phyloP scores from a whole-genome alignment of 1,140 invertebrate genomes.

The Apis laboriosa region DNA sequence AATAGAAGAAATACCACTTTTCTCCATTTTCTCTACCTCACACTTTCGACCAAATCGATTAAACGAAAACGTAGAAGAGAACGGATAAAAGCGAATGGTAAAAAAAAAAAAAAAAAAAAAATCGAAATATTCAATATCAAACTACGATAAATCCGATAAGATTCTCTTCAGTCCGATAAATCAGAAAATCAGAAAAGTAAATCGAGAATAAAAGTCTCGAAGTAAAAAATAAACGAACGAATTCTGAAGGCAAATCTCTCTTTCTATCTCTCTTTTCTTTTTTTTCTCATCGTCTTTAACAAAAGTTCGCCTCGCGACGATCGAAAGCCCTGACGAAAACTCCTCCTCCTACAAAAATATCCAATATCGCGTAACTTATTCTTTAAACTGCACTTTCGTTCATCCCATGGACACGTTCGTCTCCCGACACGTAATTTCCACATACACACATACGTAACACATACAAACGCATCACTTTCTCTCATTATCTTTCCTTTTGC shows the following conservation, averaged over 20 bases:
- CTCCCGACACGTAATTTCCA: too few species aligned
- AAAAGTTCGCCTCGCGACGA: neutral
- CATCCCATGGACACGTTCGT: constrained; percentile 1
- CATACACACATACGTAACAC: neutral
- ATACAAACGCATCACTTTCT: constrained; percentile 51
- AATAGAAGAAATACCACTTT: too few species aligned
- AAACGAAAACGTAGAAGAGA: neutral
- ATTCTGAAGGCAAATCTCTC: neutral
- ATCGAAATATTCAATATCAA: neutral
- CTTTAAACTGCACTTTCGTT: constrained; percentile 18
- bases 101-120: neutral
- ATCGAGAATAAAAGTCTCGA: neutral
- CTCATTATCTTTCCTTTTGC: constrained; percentile 53
- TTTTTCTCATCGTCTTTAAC: too few species aligned
- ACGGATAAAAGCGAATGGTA: neutral
- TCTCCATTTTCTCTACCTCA: neutral
- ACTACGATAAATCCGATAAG: neutral
- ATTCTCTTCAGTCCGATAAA: neutral
- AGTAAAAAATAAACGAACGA: neutral
- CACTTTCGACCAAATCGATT: neutral
- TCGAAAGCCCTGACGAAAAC: constrained; percentile 25
- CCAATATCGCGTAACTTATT: constrained; percentile 20
- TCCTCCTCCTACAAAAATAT: constrained; percentile 26
- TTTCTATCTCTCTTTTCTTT: too few species aligned
- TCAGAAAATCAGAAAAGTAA: too few species aligned